Conservation (phyloP, 53 echinoderm and acorn worm species). For the Crossaster papposus region DNA sequence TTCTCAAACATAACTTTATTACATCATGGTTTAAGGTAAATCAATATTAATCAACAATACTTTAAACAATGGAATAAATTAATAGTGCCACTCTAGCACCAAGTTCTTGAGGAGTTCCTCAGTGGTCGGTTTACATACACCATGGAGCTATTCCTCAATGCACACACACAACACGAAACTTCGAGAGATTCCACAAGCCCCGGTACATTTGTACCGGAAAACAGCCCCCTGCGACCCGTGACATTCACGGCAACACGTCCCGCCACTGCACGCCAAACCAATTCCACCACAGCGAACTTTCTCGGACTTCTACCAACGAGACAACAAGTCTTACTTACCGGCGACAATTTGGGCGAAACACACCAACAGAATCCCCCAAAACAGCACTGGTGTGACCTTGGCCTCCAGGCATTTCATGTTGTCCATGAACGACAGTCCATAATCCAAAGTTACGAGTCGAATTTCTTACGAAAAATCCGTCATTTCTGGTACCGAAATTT, state of each 20-base stretch:
- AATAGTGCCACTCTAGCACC: background rate
- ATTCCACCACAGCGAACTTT: background rate
- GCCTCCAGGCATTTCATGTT: slow-evolving; percentile 57
- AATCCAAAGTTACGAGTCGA: slow-evolving; percentile 29
- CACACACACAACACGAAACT: background rate
- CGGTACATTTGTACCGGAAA: too few relatives aligned
- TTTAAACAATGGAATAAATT: background rate
- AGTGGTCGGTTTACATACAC: too few relatives aligned
- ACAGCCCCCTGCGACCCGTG: background rate
- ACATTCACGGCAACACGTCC: slow-evolving; percentile 19
- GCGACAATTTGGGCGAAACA: slow-evolving; percentile 22
- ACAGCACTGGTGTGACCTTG: slow-evolving; percentile 51
- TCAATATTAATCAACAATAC: too few relatives aligned
- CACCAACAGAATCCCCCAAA: slow-evolving; percentile 33
- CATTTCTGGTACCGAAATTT: slow-evolving; percentile 23
- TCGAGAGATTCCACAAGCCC: too few relatives aligned
- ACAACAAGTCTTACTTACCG: slow-evolving; percentile 43
- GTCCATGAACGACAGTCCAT: slow-evolving; percentile 46
- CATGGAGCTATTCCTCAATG: too few relatives aligned
- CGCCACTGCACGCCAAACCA: slow-evolving; percentile 6
- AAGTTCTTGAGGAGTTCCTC: too few relatives aligned
- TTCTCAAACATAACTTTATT: too few relatives aligned
- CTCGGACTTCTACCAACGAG: background rate
- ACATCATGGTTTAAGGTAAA: too few relatives aligned
- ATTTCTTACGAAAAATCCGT: slow-evolving; percentile 29